Base-by-base conservation (phyloP, 2,888 invertebrate species). In the Rhagium mordax region DNA sequence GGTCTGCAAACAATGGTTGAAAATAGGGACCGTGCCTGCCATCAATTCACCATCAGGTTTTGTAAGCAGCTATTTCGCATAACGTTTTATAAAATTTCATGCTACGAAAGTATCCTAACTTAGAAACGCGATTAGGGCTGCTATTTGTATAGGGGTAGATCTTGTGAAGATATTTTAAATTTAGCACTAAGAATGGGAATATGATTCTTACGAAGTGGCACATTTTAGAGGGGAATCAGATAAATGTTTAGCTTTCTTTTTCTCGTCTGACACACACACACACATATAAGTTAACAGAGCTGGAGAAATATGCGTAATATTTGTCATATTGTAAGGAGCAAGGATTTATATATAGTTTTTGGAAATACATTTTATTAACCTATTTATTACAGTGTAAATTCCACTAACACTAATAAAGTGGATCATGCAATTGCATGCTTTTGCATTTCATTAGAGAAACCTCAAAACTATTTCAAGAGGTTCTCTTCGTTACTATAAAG, bases 111-210 rank as follows among this genome's bases (percentile, higher is more conserved):
- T n/a, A 21, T 55, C 13, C 20, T 13, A 21, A 55, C 53, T 55
- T 55, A 20, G 4, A 55, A 55, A 55, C 53, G 16, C 20, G 53
- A 55, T 55, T 55, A 55, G 20, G 21, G 53, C 21, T 7, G 24
- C 24, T 55, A 55, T 55, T 55, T 55, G 27, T 55, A 55, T 55
- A 55, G 55, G 55, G 55, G 55, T 55, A 55, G 55, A 55, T 55
- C 27, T 55, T 13, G 10, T 24, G 24, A 55, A 24, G 55, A 55
- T 24, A 24, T 55, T 55, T 24, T 55, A 27, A 55, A 24, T 55
- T 15, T n/a, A 13, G 6, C 55, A 27, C 13, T 51, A 55, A 55
- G 55, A 55, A 55, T 55, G 55, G n/a, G 24, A 55, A 24, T 55
- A 55, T 55, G 55, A 20, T 55, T 55, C 55, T 10, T 20, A 15